A percentile compares a stretch with the other conserved stretches of the same genome.
These are phyloP conservation scores for Notocelia uddmanniana DNA, from an alignment of 2,888 invertebrate species.

Conservation along the genomic window DNA sequence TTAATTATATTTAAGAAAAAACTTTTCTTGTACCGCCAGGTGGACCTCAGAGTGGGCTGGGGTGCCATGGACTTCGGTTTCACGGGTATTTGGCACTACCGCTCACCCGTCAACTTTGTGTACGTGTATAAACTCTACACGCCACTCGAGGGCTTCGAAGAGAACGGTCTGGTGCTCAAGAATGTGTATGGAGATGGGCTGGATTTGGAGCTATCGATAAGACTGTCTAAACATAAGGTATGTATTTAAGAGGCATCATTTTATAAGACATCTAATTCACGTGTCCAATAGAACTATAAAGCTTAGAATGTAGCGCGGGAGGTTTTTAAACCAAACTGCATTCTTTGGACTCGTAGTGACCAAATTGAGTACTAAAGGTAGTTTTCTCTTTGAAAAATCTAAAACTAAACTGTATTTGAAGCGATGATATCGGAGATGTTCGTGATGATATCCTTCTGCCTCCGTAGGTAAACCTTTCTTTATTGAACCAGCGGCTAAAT, in stretches of 20 bases:
- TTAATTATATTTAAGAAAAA: no score
- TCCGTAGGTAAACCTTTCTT: no score
- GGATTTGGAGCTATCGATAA: conserved; percentile 89
- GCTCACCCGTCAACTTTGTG: conserved; percentile 88
- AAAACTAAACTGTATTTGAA: no score
- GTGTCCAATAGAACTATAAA: no score
- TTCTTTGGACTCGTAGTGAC: neutral
- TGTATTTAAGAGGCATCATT: conserved; percentile 47
- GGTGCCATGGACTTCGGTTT: conserved; percentile 91
- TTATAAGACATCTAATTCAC: no score
- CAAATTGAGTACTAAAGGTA: neutral
- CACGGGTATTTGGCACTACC: conserved; percentile 91
- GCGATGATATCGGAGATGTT: no score
- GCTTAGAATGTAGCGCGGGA: neutral
- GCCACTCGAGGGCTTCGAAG: conserved; percentile 91
- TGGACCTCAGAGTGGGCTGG: conserved; percentile 91
- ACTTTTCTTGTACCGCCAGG: conserved; percentile 64
- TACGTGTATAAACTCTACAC: conserved; percentile 92
- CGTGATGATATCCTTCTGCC: no score
- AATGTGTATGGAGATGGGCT: conserved; percentile 88
- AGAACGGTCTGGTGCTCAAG: conserved; percentile 91
- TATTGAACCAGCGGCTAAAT: no score
- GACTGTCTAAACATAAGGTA: conserved; percentile 89
- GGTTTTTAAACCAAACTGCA: neutral
- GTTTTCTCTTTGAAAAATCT: no score